phyloP scores from a whole-genome alignment of 2,888 invertebrate genomes.

The Stegophylla sp. region DNA sequence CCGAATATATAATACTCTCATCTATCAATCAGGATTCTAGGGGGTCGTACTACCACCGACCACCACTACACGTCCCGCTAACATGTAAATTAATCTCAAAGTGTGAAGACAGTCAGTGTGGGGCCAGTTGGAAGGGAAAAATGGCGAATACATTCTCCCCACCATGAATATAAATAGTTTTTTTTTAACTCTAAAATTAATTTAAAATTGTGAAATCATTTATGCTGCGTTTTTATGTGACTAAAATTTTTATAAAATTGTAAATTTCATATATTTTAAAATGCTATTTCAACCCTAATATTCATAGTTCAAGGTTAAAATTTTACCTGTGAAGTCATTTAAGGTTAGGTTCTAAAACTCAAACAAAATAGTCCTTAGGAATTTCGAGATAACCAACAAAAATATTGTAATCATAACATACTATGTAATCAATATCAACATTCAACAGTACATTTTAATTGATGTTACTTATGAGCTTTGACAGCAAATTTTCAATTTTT shows the following conservation, averaged over 20 bases:
- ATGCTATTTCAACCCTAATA: constrained; percentile 4
- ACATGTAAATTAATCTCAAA: constrained; percentile 57
- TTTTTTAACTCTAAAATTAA: constrained; percentile 4
- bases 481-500: too few relatives aligned
- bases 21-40: constrained; percentile 24
- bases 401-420: neutral
- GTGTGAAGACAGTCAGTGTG: constrained; percentile 1
- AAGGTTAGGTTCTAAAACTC: constrained; percentile 29
- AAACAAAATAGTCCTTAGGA: neutral
- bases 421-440: neutral
- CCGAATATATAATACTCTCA: neutral
- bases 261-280: neutral
- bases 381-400: neutral
- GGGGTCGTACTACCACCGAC: constrained; percentile 24
- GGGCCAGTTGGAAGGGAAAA: constrained; percentile 49
- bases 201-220: neutral
- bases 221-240: neutral
- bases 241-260: neutral
- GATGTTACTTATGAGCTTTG: neutral
- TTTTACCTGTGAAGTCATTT: neutral
- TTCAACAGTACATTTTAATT: neutral
- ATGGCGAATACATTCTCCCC: constrained; percentile 54
- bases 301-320: constrained; percentile 13
- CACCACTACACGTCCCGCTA: constrained; percentile 37
- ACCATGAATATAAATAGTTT: constrained; percentile 36